Conservation (phyloP, 2,797 vertebrate species). For the Sus cebifrons region DNA sequence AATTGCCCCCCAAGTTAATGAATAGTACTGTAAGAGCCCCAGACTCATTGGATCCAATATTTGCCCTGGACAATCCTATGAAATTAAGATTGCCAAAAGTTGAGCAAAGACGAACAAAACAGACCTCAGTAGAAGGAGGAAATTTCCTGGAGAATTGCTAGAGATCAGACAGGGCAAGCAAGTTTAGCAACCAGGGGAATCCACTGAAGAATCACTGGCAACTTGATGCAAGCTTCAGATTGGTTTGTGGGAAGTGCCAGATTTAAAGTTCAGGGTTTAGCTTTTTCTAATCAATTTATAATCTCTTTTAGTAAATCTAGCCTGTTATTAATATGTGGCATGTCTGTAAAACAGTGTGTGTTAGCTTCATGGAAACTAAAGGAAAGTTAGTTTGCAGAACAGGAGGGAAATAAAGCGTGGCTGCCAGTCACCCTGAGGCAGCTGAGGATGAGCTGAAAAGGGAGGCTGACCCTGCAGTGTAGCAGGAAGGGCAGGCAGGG, state of each 20-base stretch:
- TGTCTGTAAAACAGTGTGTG: not conserved
- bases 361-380: slow-evolving; percentile 6
- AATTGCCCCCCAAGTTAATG: not conserved
- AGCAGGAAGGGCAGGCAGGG: not conserved
- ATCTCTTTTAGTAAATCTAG: not conserved
- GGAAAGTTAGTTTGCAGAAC: not conserved
- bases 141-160: not conserved
- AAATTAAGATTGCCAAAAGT: not conserved
- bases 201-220: not conserved
- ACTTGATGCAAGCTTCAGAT: not conserved
- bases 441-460: not conserved
- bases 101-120: not conserved
- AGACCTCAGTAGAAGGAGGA: not conserved
- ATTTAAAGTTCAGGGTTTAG: not conserved
- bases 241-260: not conserved
- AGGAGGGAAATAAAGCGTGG: not conserved
- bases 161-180: not conserved
- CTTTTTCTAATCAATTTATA: not conserved
- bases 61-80: not conserved
- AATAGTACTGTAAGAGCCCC: not conserved
- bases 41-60: not conserved
- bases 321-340: not conserved
- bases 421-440: not conserved
- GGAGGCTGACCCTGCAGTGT: not conserved
- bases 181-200: not conserved